These are phyloP conservation scores for Siphonodentalium dalli DNA, from an alignment of 2,888 invertebrate genomes.

Conservation along the genomic window DNA sequence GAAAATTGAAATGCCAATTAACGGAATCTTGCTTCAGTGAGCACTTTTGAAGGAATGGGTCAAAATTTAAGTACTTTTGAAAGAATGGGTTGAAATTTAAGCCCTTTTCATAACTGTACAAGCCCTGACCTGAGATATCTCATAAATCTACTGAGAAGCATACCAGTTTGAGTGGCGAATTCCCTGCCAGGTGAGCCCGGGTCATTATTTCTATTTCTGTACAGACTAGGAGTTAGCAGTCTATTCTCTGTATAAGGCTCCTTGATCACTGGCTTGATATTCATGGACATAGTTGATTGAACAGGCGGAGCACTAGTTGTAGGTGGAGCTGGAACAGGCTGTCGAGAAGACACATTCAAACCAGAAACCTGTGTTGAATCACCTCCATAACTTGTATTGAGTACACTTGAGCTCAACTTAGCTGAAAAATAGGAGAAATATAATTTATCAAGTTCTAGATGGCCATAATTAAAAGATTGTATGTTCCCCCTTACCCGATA, in stretches of 20 bases:
- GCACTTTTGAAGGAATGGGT: too few relatives aligned
- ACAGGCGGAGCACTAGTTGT: not conserved
- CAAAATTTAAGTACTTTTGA: too few relatives aligned
- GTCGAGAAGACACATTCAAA: not conserved
- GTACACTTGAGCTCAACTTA: conserved; percentile 37
- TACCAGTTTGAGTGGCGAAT: conserved; percentile 58
- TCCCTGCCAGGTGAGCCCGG: conserved; percentile 44
- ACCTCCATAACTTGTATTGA: not conserved
- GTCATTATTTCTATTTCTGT: conserved; percentile 35
- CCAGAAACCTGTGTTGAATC: not conserved
- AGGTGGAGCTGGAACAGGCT: conserved; percentile 1
- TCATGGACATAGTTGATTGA: not conserved
- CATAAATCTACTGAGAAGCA: too few relatives aligned
- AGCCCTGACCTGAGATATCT: too few relatives aligned
- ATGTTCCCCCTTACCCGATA: too few relatives aligned
- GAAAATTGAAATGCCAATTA: too few relatives aligned
- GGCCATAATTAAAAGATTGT: too few relatives aligned
- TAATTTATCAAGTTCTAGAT: too few relatives aligned
- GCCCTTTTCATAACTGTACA: too few relatives aligned
- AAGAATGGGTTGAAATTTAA: too few relatives aligned
- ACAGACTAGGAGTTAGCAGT: conserved; percentile 71
- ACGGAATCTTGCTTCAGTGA: too few relatives aligned
- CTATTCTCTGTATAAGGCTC: conserved; percentile 61
- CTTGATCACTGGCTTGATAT: conserved; percentile 10
- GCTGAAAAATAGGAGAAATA: conserved; percentile 30